phyloP scores from a whole-genome alignment of 2,888 invertebrate genomes.

The Aleiodes alternator region DNA sequence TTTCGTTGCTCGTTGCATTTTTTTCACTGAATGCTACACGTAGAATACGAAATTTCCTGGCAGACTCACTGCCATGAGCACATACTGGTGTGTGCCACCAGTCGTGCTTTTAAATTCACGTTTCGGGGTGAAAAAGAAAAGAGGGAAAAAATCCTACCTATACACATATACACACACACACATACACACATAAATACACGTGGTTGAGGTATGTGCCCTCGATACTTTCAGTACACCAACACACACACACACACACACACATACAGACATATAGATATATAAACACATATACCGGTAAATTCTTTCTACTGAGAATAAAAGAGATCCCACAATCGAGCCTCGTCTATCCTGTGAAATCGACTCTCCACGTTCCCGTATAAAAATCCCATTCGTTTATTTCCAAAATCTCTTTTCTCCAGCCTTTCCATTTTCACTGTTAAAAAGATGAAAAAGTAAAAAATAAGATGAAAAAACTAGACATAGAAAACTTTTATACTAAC shows the following conservation, averaged over 20 bases:
- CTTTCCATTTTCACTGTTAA: constrained; percentile 33
- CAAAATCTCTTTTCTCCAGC: constrained; percentile 38
- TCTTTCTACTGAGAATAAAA: constrained; percentile 53
- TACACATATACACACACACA: neutral
- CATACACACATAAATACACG: neutral
- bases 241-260: constrained; percentile 32
- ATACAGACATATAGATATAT: constrained; percentile 15
- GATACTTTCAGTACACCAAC: constrained; percentile 36
- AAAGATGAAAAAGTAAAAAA: constrained; percentile 11
- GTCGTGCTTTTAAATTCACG: constrained; percentile 47
- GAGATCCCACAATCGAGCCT: constrained; percentile 57
- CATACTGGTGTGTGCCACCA: constrained; percentile 35
- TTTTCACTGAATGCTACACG: constrained; percentile 37
- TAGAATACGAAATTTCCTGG: constrained; percentile 47
- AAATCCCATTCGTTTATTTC: constrained; percentile 47
- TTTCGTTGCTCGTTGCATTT: constrained; percentile 42
- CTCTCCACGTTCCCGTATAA: constrained; percentile 47
- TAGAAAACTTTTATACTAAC: neutral
- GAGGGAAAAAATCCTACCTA: constrained; percentile 24
- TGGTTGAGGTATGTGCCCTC: constrained; percentile 6
- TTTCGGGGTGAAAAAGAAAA: constrained; percentile 36
- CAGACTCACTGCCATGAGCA: constrained; percentile 34
- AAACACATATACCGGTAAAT: constrained; percentile 40
- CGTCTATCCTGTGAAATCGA: constrained; percentile 52
- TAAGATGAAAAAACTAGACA: neutral